Conservation (phyloP, 2,113 vertebrate species). For the Dipodomys merriami region DNA sequence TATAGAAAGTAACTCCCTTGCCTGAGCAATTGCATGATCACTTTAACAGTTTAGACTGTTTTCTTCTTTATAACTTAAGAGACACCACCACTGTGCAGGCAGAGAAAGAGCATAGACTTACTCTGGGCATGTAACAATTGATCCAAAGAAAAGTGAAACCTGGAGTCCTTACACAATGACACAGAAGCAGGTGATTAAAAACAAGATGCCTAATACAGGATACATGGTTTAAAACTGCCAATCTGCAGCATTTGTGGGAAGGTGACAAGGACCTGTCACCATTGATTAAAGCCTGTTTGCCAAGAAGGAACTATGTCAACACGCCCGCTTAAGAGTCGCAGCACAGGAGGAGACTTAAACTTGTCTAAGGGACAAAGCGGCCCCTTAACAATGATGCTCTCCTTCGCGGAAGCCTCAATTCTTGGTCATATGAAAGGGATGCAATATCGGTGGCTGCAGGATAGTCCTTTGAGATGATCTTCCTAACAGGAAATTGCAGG, state of each 20-base stretch:
- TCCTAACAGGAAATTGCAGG: background rate
- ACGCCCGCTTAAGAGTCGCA: slow-evolving; percentile 5
- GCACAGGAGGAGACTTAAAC: slow-evolving; percentile 34
- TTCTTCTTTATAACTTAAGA: slow-evolving; percentile 46
- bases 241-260: slow-evolving; percentile 13
- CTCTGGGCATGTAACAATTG: background rate
- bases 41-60: background rate
- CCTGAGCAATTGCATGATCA: background rate
- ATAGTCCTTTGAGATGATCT: background rate
- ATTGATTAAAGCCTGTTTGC: background rate
- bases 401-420: slow-evolving; percentile 41
- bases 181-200: background rate
- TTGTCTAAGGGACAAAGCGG: background rate
- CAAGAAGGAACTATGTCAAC: slow-evolving; percentile 48
- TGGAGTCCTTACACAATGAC: background rate
- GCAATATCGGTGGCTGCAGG: background rate
- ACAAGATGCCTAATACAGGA: background rate
- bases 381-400: background rate
- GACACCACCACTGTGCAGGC: background rate
- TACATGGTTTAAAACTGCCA: background rate
- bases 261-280: background rate
- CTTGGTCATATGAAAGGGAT: background rate
- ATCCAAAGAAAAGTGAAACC: slow-evolving; percentile 49
- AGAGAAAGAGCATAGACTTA: slow-evolving; percentile 54
- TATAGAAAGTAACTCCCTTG: slow-evolving; percentile 28